A percentile compares a stretch with the other conserved stretches of the same genome.
Evolutionary conservation across 2,888 invertebrate genomes (phyloP).

Genomic region (Tinea semifulvella): DNA sequence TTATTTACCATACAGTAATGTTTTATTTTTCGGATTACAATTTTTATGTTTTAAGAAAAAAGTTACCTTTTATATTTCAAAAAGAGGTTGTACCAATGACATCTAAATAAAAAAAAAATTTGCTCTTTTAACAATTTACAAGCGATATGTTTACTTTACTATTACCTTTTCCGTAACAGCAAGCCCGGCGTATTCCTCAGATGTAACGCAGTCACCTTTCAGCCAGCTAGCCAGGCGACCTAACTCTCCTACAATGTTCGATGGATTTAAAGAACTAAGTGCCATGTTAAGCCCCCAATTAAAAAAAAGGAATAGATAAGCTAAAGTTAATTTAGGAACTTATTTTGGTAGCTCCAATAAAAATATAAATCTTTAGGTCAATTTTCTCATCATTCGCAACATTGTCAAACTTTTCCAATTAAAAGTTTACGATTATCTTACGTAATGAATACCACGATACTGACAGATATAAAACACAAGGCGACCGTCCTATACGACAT

Average conservation of each 20-base stretch:
- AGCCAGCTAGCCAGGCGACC: slow-evolving; percentile 53
- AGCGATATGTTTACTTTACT: too few relatives aligned
- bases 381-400: background rate
- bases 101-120: too few relatives aligned
- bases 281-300: too few relatives aligned
- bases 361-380: background rate
- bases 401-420: slow-evolving; percentile 9
- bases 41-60: too few relatives aligned
- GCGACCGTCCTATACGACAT: background rate
- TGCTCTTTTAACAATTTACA: too few relatives aligned
- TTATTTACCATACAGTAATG: too few relatives aligned
- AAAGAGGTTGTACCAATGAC: too few relatives aligned
- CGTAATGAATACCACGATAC: background rate
- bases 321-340: background rate
- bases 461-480: background rate
- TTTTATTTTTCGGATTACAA: too few relatives aligned
- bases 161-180: slow-evolving; percentile 55
- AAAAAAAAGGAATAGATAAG: background rate
- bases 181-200: slow-evolving; percentile 49
- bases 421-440: background rate
- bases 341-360: background rate
- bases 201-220: slow-evolving; percentile 48
- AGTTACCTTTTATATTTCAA: too few relatives aligned
- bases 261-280: slow-evolving; percentile 46
- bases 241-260: slow-evolving; percentile 53